Evolutionary conservation across 2,113 vertebrate genomes (phyloP), one percentile per base, ranked within the genome.

Genomic region (Daboia siamensis): DNA sequence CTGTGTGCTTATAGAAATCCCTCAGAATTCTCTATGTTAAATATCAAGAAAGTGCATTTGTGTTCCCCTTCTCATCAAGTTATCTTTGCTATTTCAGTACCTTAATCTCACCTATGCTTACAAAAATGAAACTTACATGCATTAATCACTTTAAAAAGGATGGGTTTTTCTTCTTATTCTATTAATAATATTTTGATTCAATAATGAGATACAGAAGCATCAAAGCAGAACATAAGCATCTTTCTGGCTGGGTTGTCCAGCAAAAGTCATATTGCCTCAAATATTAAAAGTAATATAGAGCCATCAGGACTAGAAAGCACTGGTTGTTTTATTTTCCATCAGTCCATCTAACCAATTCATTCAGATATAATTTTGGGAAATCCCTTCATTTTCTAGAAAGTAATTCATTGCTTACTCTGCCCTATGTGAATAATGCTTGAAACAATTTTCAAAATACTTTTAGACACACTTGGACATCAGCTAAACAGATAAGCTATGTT

Each of bases 81-180:
- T 91, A 48, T 88, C 13, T 91, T 3, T 90, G 90, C 1, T 44
- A 0, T 8, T 94, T 93, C 52, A 92, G 92, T 93, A 93, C 24
- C 0, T 17, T 29, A 29, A 64, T 64, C 61, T 69, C 61, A 69
- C 12, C 11, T 5, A 69, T n/a, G 61, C 61, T 69, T 92, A 46
- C 17, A 1, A 93, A 90, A 84, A n/a, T 17, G 6, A 55, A 88
- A 64, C 13, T 24, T 26, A 23, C 23, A 88, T 88, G 33, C 23
- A 69, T 46, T 88, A 0, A 69, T 69, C 4, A 44, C 21, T 69
- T 88, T 69, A 33, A 64, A 87, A 59, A 87, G 29, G 21, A 24
- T 23, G 48, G 39, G 5, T 48, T 26, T 15, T 91, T 48, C 7
- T 46, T 48, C 39, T 17, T 64, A 17, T 21, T 54, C n/a, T 20